phyloP scores from a whole-genome alignment of 2,113 vertebrate genomes.

The Myrmecophaga tridactyla region DNA sequence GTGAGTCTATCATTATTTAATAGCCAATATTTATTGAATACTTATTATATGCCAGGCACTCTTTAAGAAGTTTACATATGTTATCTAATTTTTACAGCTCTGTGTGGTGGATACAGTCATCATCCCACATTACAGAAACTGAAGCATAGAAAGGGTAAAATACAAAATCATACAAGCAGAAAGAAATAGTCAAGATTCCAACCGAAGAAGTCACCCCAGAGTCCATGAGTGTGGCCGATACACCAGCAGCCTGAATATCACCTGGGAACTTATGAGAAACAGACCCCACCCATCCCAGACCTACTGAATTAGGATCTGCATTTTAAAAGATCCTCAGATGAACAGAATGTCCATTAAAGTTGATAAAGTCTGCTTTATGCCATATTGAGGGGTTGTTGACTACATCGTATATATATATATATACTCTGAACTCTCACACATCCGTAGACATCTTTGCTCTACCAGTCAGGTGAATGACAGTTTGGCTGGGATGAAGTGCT shows the following conservation, averaged over 20 bases:
- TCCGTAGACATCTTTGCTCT: not conserved
- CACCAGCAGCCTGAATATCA: accelerated
- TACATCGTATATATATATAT: accelerated
- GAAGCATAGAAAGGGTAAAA: not conserved
- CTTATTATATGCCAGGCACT: not conserved
- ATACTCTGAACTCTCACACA: not conserved
- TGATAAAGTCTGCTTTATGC: not conserved
- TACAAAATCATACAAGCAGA: not conserved
- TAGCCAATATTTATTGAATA: not conserved
- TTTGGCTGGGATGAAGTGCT: not conserved
- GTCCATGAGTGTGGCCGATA: not conserved
- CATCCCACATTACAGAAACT: not conserved
- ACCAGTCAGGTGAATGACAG: not conserved
- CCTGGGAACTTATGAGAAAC: not conserved
- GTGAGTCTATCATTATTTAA: not conserved
- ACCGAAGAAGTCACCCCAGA: not conserved
- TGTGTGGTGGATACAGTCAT: not conserved
- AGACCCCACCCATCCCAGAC: not conserved
- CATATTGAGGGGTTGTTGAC: not conserved
- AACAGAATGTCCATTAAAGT: not conserved
- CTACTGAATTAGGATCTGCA: not conserved
- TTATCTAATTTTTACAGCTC: not conserved
- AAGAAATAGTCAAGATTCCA: not conserved
- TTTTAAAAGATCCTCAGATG: not conserved
- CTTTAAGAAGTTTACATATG: not conserved